phyloP scores from a whole-genome alignment of 2,113 vertebrate species.

The Tiliqua scincoides region DNA sequence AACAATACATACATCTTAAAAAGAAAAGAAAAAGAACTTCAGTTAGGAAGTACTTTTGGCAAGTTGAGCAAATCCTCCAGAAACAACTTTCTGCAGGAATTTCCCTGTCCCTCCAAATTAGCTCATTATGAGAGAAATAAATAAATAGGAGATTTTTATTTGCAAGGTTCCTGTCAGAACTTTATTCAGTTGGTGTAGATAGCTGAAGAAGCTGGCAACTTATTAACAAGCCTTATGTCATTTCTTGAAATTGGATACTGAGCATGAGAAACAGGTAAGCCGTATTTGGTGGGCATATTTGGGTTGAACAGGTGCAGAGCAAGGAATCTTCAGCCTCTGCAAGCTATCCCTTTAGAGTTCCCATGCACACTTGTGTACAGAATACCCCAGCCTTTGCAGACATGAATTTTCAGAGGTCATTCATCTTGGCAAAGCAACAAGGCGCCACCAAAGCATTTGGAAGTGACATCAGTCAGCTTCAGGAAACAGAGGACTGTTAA shows the following conservation, averaged over 20 bases:
- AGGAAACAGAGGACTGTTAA: too few relatives aligned
- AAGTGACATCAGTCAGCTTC: background rate
- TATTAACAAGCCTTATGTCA: background rate
- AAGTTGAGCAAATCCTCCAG: background rate
- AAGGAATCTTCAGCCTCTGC: background rate
- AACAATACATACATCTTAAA: too few relatives aligned
- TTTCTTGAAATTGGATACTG: background rate
- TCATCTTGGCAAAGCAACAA: background rate
- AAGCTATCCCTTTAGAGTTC: background rate
- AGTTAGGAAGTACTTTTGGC: background rate
- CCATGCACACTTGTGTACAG: background rate
- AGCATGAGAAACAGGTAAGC: background rate
- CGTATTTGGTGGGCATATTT: background rate
- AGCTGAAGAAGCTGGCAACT: background rate
- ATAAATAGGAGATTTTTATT: accelerated
- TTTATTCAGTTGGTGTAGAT: background rate
- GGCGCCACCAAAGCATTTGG: background rate
- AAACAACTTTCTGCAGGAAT: background rate
- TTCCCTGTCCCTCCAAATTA: background rate
- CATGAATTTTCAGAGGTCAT: background rate
- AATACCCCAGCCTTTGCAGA: background rate
- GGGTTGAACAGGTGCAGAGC: background rate
- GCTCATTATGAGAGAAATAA: background rate
- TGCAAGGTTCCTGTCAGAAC: background rate
- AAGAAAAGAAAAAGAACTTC: background rate